phyloP scores from a whole-genome alignment of 1,140 invertebrate species.

The Trypoxylus dichotomus region DNA sequence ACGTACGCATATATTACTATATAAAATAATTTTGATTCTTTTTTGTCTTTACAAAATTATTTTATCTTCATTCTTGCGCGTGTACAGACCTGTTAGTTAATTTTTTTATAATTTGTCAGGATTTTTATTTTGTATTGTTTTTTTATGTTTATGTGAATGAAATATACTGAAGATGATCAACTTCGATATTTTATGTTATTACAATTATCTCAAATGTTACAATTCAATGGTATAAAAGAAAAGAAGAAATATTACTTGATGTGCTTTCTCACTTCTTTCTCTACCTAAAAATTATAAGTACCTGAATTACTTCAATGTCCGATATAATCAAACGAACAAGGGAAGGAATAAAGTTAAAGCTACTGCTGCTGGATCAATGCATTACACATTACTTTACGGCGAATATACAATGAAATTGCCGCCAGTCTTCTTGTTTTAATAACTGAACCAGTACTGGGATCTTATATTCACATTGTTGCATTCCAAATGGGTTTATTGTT shows the following conservation, averaged over 20 bases:
- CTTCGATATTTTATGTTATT: conserved; percentile 22
- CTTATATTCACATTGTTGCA: conserved; percentile 46
- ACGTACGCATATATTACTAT: background rate
- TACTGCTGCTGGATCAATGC: background rate
- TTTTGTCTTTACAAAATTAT: conserved; percentile 13
- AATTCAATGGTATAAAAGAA: background rate
- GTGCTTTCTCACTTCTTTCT: background rate
- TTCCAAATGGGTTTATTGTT: conserved; percentile 52
- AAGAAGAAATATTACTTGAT: background rate
- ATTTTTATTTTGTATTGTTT: conserved; percentile 25
- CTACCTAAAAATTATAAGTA: background rate
- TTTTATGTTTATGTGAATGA: conserved; percentile 22
- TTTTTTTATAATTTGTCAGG: conserved; percentile 20
- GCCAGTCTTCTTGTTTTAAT: conserved; percentile 2
- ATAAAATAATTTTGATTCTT: background rate
- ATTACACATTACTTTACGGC: background rate
- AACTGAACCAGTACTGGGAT: conserved; percentile 18
- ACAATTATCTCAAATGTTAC: conserved; percentile 3
- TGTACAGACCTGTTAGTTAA: conserved; percentile 19
- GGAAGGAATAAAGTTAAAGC: background rate
- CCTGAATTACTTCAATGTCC: conserved; percentile 18
- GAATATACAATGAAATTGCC: background rate
- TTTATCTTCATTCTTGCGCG: conserved; percentile 27
- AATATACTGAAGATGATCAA: conserved; percentile 23
- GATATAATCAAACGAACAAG: background rate